Percentiles rank a stretch among this genome's conserved stretches.
phyloP scores from a whole-genome alignment of 2,888 invertebrate species.

The Tipula confusa region DNA sequence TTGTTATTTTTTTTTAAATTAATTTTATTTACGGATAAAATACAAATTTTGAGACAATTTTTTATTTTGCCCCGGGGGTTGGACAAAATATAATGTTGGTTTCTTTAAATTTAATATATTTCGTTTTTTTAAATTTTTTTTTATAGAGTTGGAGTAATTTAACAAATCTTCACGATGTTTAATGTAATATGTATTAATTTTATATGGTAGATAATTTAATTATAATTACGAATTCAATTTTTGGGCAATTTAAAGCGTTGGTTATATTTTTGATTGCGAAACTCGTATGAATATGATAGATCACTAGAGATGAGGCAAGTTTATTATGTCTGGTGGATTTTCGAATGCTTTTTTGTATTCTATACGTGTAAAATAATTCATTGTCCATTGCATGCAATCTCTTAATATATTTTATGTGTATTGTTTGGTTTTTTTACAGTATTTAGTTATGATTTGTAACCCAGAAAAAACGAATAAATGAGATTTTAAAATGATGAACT shows the following conservation, averaged over 20 bases:
- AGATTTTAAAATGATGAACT: too few species aligned
- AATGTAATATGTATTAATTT: background rate
- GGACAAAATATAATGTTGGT: background rate
- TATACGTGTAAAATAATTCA: background rate
- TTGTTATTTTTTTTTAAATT: background rate
- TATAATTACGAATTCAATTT: background rate
- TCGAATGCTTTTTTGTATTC: slow-evolving; percentile 33
- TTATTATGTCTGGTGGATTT: background rate
- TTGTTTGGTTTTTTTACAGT: background rate
- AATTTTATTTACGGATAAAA: background rate
- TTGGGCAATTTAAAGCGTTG: background rate
- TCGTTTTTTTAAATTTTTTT: background rate
- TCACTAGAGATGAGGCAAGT: background rate
- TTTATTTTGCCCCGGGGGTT: background rate
- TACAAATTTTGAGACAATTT: background rate
- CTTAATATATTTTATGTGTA: background rate
- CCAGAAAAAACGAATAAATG: background rate
- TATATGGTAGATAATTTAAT: background rate
- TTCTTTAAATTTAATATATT: background rate
- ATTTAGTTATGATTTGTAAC: background rate
- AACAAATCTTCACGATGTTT: background rate
- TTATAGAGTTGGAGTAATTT: slow-evolving; percentile 3
- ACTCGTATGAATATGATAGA: too few species aligned
- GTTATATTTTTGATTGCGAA: too few species aligned
- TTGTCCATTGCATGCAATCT: background rate